Base-by-base conservation (phyloP, 2,888 invertebrate species). In the Pyrrhosoma nymphula region DNA sequence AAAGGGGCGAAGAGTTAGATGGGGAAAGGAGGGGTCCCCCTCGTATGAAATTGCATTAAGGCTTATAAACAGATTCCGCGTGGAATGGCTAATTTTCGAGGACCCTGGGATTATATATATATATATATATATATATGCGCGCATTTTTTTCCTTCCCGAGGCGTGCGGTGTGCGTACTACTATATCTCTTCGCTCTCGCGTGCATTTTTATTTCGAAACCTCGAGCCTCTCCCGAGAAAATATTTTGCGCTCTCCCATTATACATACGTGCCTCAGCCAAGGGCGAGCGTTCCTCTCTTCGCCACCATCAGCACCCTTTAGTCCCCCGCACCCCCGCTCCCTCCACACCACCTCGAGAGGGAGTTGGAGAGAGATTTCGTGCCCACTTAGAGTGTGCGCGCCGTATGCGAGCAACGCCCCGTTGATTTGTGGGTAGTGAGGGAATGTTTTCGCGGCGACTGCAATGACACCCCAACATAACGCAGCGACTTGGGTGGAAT, bases 41-140 rank as follows among this genome's bases (percentile, higher is more conserved):
- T 30, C 6, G 91, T 63, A 63, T 60, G 91, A 91, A 93, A 93
- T 93, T 69, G 69, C 47, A 93, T 93, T 93, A 93, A 93, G 63
- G 69, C 93, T 63, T 60, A 93, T 93, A 93, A 93, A 69, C 93
- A 69, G 93, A 93, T 69, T 69, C 69, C 47, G 93, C n/a, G 93
- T 35, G 60, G 93, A 93, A 93, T 93, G 35, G 63, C 39, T 93
- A 93, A 93, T 93, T 69, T 93, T 69, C 82, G 35, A 35, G 82
- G 18, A 35, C 82, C 35, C 82, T 14, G 30, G 82, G 16, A 82
- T 82, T 82, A 82, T 30, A 82, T 82, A 82, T 82, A 35, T 26
- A 26, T 26, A 26, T 26, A n/a, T n/a, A n/a, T 26, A 69, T 69
- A n/a, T 69, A n/a, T 26, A 10, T 69, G 2, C 8, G n/a, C 10